phyloP scores from a whole-genome alignment of 2,888 invertebrate genomes.

The Cryptocheilus praepositus region DNA sequence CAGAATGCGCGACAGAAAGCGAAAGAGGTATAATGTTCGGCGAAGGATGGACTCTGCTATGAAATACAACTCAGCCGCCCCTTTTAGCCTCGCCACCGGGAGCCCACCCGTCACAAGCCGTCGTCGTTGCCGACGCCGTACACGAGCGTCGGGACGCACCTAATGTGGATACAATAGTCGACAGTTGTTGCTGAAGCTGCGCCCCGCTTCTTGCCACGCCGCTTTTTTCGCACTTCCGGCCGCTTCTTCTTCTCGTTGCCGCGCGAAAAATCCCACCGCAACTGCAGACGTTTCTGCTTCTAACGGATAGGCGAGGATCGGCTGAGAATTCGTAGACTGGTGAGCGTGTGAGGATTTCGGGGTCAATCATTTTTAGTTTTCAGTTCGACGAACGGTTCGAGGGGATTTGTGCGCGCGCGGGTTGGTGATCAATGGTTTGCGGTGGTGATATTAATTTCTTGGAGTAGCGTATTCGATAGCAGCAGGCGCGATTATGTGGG shows the following conservation, averaged over 20 bases:
- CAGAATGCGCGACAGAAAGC: not conserved
- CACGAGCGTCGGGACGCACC: conserved; percentile 48
- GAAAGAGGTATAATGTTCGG: not conserved
- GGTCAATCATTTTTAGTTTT: no score
- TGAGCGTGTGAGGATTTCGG: no score
- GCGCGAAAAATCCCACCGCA: no score
- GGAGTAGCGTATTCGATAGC: no score
- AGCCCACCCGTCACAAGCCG: conserved; percentile 26
- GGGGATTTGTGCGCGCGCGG: no score
- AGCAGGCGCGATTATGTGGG: no score
- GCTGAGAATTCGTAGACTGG: no score
- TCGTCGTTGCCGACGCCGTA: conserved; percentile 32
- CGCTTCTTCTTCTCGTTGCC: conserved; percentile 1
- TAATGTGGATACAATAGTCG: conserved; percentile 64
- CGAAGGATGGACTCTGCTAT: conserved; percentile 42
- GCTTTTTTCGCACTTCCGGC: conserved; percentile 35
- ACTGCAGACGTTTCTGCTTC: no score
- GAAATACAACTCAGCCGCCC: conserved; percentile 57
- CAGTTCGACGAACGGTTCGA: no score
- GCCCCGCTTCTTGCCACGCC: conserved; percentile 43
- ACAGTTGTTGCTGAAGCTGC: conserved; percentile 60
- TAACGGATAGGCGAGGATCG: no score
- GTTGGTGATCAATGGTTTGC: no score
- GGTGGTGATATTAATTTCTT: no score
- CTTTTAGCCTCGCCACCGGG: conserved; percentile 5